Evolutionary conservation across 1,140 invertebrate genomes (phyloP).

Genomic region (Zaprionus ghesquierei): DNA sequence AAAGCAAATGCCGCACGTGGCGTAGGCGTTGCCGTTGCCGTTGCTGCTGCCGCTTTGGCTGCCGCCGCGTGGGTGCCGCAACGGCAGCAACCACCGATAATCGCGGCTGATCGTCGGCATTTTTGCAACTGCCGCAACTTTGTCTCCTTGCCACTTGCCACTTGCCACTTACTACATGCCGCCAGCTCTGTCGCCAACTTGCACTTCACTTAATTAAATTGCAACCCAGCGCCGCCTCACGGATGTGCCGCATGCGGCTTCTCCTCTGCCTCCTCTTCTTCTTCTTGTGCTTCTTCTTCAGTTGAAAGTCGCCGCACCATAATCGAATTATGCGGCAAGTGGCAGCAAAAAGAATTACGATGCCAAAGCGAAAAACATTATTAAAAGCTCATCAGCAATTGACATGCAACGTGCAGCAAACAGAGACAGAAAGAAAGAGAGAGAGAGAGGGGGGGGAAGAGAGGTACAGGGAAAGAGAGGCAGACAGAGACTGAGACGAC

Average conservation of each 20-base stretch:
- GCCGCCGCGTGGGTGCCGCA: constrained; percentile 33
- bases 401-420: constrained; percentile 51
- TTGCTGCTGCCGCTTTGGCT: too few species aligned
- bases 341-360: constrained; percentile 69
- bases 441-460: constrained; percentile 1
- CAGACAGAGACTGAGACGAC: constrained; percentile 28
- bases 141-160: constrained; percentile 7
- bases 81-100: constrained; percentile 50
- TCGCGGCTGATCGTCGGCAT: constrained; percentile 71
- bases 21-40: constrained; percentile 28
- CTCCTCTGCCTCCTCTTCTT: too few species aligned
- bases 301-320: constrained; percentile 75
- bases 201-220: constrained; percentile 79
- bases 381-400: constrained; percentile 80
- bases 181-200: constrained; percentile 38
- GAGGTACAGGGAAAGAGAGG: constrained; percentile 24
- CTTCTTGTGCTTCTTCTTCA: constrained; percentile 25
- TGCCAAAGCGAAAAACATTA: constrained; percentile 72
- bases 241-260: constrained; percentile 50
- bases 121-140: constrained; percentile 50
- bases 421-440: not conserved
- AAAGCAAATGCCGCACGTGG: constrained; percentile 70
- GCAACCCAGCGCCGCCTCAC: constrained; percentile 66
- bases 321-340: constrained; percentile 76
- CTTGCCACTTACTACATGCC: not conserved